These are phyloP conservation scores for Calliopum simillimum DNA, from an alignment of 2,888 invertebrate species.

Conservation along the genomic window DNA sequence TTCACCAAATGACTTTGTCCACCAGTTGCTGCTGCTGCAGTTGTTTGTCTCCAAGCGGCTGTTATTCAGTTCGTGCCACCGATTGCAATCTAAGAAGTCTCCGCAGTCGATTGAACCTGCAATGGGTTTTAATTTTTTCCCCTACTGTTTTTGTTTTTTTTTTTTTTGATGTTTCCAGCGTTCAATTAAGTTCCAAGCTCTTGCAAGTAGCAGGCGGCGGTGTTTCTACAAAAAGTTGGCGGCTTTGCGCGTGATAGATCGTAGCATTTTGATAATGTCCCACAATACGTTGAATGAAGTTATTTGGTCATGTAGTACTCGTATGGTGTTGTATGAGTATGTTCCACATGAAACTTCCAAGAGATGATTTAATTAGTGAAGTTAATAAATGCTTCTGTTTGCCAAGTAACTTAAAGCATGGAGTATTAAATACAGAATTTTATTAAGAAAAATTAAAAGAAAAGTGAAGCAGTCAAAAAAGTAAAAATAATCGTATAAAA, in stretches of 20 bases:
- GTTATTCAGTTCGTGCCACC: conserved; percentile 37
- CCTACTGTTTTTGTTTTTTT: conserved; percentile 35
- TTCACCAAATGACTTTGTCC: conserved; percentile 25
- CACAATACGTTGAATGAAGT: conserved; percentile 19
- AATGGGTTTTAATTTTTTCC: conserved; percentile 12
- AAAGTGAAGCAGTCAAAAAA: background rate
- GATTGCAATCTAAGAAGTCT: conserved; percentile 53
- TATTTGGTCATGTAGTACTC: conserved; percentile 11
- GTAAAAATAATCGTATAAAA: background rate
- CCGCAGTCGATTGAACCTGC: conserved; percentile 20
- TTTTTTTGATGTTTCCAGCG: conserved; percentile 49
- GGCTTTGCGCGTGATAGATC: conserved; percentile 35
- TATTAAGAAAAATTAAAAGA: background rate
- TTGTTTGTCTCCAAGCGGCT: background rate
- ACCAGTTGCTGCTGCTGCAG: conserved; percentile 10
- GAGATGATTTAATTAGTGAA: conserved; percentile 37
- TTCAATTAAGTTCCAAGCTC: conserved; percentile 27
- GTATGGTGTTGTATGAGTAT: background rate
- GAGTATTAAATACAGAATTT: background rate
- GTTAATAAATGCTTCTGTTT: background rate
- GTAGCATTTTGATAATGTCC: conserved; percentile 24
- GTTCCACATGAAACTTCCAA: background rate
- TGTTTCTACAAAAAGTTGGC: conserved; percentile 24
- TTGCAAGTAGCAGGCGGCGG: conserved; percentile 24
- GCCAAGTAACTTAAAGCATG: background rate